These are phyloP conservation scores for Arenaria interpres DNA, from an alignment of 2,113 vertebrate genomes.

Conservation along the genomic window DNA sequence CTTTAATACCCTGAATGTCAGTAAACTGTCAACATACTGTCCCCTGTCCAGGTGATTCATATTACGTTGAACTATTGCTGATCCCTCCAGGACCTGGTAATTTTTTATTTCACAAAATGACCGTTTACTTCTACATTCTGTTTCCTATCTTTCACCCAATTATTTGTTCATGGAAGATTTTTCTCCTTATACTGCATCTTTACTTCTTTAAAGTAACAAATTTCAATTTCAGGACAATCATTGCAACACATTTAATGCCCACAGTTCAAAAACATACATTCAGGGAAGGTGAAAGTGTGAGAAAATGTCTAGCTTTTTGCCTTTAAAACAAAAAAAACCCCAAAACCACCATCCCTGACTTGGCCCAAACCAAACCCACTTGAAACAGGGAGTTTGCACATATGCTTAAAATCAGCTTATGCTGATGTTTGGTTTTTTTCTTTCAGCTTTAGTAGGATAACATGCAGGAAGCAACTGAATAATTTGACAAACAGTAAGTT, in stretches of 20 bases:
- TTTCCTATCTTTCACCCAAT: neutral
- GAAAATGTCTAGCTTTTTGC: neutral
- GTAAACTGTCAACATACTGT: neutral
- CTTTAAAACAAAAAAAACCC: neutral
- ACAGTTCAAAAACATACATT: neutral
- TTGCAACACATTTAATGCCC: neutral
- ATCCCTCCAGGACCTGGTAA: neutral
- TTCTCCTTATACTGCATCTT: neutral
- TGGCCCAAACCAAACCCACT: neutral
- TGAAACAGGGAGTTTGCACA: neutral
- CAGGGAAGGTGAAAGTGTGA: neutral
- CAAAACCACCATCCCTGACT: neutral
- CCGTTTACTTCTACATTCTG: neutral
- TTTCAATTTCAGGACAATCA: neutral
- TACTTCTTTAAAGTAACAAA: neutral
- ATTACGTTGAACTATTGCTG: neutral
- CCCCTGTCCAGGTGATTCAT: neutral
- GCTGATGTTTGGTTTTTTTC: neutral
- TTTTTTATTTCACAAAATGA: neutral
- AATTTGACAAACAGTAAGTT: neutral
- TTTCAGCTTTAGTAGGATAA: neutral
- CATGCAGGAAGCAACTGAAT: neutral
- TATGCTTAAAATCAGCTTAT: neutral
- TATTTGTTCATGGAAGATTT: neutral
- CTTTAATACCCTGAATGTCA: neutral